These are phyloP conservation scores for Syndactyla subalaris DNA, from an alignment of 2,797 vertebrate species.

Conservation along the genomic window DNA sequence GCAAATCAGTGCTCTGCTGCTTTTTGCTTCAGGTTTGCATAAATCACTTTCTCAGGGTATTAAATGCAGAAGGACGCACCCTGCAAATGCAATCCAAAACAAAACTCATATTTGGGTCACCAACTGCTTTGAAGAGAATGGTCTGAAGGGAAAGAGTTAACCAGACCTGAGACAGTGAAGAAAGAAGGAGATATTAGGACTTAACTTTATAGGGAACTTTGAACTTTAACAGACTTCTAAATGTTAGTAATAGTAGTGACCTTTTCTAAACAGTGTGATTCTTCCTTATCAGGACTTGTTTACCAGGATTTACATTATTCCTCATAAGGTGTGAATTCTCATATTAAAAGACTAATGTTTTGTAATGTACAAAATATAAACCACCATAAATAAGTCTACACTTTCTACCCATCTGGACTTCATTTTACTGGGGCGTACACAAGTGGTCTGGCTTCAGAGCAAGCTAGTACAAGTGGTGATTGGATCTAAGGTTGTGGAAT, in stretches of 20 bases:
- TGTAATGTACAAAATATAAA: background rate
- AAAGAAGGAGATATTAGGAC: background rate
- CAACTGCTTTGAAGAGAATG: background rate
- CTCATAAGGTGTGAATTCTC: background rate
- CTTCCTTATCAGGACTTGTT: background rate
- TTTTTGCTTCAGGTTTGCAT: background rate
- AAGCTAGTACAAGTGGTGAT: background rate
- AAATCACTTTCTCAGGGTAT: background rate
- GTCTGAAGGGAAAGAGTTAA: background rate
- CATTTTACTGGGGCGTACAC: background rate
- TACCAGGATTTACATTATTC: background rate
- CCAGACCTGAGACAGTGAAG: background rate
- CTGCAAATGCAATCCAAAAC: background rate
- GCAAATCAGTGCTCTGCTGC: background rate
- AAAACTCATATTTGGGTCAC: background rate
- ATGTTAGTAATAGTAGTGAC: background rate
- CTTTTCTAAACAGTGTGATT: background rate
- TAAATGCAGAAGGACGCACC: background rate
- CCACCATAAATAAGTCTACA: background rate
- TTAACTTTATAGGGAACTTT: background rate
- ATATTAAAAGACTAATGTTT: background rate
- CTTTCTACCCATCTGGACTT: background rate
- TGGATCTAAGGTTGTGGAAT: background rate
- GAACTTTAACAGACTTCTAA: background rate
- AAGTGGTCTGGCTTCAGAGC: background rate